phyloP scores from a whole-genome alignment of 2,113 vertebrate species.

The Platysternon megacephalum region DNA sequence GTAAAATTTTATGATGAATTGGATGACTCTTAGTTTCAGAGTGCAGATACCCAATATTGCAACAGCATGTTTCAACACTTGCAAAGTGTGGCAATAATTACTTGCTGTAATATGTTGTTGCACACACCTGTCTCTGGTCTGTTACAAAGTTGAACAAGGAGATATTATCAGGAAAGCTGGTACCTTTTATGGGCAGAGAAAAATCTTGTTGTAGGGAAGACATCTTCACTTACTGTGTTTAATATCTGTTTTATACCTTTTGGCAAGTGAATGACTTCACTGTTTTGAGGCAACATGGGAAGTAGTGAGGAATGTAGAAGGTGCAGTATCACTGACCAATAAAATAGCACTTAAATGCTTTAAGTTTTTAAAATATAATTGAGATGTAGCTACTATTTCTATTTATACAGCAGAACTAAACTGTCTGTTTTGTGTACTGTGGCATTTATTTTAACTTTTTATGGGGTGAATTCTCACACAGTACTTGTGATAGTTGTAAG shows the following conservation, averaged over 20 bases:
- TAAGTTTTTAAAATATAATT: neutral
- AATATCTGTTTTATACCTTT: neutral
- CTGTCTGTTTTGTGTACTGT: neutral
- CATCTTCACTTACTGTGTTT: neutral
- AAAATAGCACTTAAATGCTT: neutral
- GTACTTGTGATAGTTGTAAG: neutral
- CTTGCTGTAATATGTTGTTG: neutral
- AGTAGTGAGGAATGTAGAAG: neutral
- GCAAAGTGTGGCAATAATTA: neutral
- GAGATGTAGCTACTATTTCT: neutral
- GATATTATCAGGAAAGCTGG: neutral
- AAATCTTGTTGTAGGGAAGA: neutral
- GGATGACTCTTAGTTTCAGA: neutral
- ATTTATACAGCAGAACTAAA: neutral
- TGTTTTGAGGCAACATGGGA: neutral
- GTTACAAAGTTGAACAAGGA: neutral
- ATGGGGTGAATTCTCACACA: neutral
- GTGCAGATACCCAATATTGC: rapidly evolving
- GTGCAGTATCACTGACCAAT: neutral
- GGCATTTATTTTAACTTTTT: neutral
- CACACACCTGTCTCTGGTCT: neutral
- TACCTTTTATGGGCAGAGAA: neutral
- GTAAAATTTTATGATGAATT: rapidly evolving
- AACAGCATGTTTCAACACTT: neutral
- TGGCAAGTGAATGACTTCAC: neutral